Base-by-base conservation (phyloP, 2,888 invertebrate genomes). In the Apodemia mormo region DNA sequence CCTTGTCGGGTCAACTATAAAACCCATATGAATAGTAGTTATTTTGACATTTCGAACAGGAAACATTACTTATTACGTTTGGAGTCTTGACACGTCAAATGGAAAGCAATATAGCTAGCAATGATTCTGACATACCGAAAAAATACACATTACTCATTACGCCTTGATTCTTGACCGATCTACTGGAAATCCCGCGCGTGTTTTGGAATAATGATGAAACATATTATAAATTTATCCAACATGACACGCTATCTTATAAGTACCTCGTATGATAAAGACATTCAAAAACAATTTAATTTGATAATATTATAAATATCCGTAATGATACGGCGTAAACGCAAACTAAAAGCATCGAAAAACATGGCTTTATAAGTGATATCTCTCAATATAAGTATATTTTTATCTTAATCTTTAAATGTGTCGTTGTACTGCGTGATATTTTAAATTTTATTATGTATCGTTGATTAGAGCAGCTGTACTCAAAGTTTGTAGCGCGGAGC, bases 221-320 rank as follows among this genome's bases (percentile, higher is more conserved):
- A 29, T 22, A 29, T 8, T 22, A n/a, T 29, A 29, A 56, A 56
- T 8, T 4, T 56, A 22, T 56, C 54, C 0, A 54, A 54, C 4
- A 56, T n/a, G 3, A 56, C 7, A 29, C 22, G 8, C 29, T 56
- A 56, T 56, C 56, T 56, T 3, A n/a, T 56, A 29, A 56, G 56
- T 8, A 14, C n/a, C n/a, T 22, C 9, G 22, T 29, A 2, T 29
- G 22, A 56, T 56, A 56, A 22, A n/a, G 2, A 29, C 29, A 29
- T 56, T 22, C 29, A 56, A 56, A 56, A 56, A 56, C 56, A 56
- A 56, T 29, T 56, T 56, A 29, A 22, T 54, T n/a, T 54, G 54
- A 54, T 54, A 54, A 54, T n/a, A 56, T 8, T 56, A 29, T 56
- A 56, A 2, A 4, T 0, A n/a, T 54, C n/a, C 6, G 52, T 54